These are phyloP conservation scores for Nasonovia ribisnigri DNA, from an alignment of 2,888 invertebrate genomes.

Conservation along the genomic window DNA sequence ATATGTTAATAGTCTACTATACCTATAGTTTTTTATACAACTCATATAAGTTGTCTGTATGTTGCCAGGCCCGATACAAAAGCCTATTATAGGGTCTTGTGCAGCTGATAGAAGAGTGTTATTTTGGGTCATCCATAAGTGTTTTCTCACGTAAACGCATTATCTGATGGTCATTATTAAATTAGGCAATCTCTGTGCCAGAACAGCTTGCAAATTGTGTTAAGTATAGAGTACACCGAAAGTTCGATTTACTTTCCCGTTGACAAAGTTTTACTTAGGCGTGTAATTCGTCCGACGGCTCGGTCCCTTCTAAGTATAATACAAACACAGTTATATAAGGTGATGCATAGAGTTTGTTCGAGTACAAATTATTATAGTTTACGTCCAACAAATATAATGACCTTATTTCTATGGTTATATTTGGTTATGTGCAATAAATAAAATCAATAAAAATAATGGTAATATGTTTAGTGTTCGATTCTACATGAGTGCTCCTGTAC, in stretches of 20 bases:
- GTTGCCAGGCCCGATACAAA: background rate
- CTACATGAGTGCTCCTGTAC: background rate
- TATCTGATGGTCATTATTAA: slow-evolving; percentile 32
- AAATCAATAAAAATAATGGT: background rate
- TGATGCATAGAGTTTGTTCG: background rate
- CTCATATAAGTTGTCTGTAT: background rate
- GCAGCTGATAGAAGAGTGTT: background rate
- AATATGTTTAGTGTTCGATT: background rate
- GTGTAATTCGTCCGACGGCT: background rate
- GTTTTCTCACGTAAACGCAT: slow-evolving; percentile 32
- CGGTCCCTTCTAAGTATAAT: background rate
- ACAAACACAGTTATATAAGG: background rate
- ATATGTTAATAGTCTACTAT: background rate
- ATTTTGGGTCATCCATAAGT: slow-evolving; percentile 28
- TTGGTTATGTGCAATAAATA: background rate
- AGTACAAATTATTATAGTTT: background rate
- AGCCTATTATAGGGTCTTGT: background rate
- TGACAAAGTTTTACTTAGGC: slow-evolving; percentile 33
- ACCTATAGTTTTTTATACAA: too few relatives aligned
- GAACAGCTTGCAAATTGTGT: background rate
- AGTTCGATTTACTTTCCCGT: slow-evolving; percentile 44
- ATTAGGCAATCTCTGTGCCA: slow-evolving; percentile 25
- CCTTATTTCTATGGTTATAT: background rate
- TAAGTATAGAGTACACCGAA: background rate
- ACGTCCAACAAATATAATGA: background rate